Percentiles rank a stretch among this genome's conserved stretches.
Conservation (phyloP, 2,113 vertebrate species). For the Burhinus bistriatus region DNA sequence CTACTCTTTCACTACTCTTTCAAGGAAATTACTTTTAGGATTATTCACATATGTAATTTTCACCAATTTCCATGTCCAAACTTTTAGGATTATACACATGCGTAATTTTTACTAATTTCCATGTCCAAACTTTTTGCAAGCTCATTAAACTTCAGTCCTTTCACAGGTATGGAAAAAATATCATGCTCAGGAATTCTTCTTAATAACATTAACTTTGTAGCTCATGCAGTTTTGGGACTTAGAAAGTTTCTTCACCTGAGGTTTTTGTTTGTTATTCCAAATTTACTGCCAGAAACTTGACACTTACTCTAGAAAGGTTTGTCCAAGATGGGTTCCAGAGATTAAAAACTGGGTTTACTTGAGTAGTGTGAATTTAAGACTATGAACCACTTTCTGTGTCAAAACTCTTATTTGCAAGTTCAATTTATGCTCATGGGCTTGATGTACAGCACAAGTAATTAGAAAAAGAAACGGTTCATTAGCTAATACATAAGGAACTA, state of each 20-base stretch:
- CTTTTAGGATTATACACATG: neutral
- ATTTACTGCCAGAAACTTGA: slow-evolving; percentile 49
- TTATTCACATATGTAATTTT: neutral
- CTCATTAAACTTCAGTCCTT: slow-evolving; percentile 46
- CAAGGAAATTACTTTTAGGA: slow-evolving; percentile 19
- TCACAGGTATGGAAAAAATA: slow-evolving; percentile 26
- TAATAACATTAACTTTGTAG: slow-evolving; percentile 35
- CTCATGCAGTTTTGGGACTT: slow-evolving; percentile 9
- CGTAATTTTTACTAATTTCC: neutral
- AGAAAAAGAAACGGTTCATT: neutral
- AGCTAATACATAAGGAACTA: neutral
- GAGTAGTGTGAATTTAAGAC: slow-evolving; percentile 29
- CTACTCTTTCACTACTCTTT: slow-evolving; percentile 3
- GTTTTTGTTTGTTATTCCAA: slow-evolving; percentile 63
- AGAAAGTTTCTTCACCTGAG: slow-evolving; percentile 38
- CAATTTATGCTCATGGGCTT: neutral
- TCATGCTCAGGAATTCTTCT: neutral
- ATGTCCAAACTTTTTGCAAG: slow-evolving; percentile 17
- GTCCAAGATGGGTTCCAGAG: slow-evolving; percentile 36
- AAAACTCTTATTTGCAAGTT: neutral
- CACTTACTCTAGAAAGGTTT: slow-evolving; percentile 40
- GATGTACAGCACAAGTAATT: neutral
- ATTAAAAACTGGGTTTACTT: slow-evolving; percentile 15
- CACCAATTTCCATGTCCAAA: neutral
- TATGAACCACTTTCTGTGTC: slow-evolving; percentile 33